Conservation (phyloP, 2,888 invertebrate genomes). For the Micropterix aruncella region DNA sequence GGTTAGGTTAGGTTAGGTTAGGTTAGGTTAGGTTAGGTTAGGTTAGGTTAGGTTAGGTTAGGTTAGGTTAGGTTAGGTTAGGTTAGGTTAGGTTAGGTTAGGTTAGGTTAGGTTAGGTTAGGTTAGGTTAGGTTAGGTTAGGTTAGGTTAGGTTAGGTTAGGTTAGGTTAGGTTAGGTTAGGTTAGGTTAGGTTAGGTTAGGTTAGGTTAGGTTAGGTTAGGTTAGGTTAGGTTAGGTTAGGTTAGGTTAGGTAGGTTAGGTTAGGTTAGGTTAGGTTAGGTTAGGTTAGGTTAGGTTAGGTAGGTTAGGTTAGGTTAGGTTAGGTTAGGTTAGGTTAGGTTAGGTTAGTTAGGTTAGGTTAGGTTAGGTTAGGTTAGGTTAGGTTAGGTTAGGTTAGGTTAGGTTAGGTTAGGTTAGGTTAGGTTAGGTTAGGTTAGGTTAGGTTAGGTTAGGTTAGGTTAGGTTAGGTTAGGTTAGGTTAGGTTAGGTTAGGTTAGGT, state of each 20-base stretch:
- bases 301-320: constrained; percentile 6
- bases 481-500: constrained; percentile 7
- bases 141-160: constrained; percentile 7
- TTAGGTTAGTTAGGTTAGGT: constrained; percentile 9
- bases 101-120: constrained; percentile 5
- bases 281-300: constrained; percentile 9
- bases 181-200: constrained; percentile 9
- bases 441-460: constrained; percentile 10
- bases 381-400: constrained; percentile 6
- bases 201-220: constrained; percentile 8
- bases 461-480: constrained; percentile 4
- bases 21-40: constrained; percentile 10
- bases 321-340: constrained; percentile 9
- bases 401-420: constrained; percentile 7
- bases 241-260: constrained; percentile 10
- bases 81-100: constrained; percentile 6
- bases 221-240: constrained; percentile 9
- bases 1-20: constrained; percentile 9
- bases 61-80: constrained; percentile 9
- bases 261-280: constrained; percentile 9
- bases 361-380: constrained; percentile 8
- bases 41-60: constrained; percentile 8
- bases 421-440: constrained; percentile 6
- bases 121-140: constrained; percentile 2
- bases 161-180: constrained; percentile 10